Conservation (phyloP, 2,888 invertebrate species). For the Phytoseiulus persimilis region DNA sequence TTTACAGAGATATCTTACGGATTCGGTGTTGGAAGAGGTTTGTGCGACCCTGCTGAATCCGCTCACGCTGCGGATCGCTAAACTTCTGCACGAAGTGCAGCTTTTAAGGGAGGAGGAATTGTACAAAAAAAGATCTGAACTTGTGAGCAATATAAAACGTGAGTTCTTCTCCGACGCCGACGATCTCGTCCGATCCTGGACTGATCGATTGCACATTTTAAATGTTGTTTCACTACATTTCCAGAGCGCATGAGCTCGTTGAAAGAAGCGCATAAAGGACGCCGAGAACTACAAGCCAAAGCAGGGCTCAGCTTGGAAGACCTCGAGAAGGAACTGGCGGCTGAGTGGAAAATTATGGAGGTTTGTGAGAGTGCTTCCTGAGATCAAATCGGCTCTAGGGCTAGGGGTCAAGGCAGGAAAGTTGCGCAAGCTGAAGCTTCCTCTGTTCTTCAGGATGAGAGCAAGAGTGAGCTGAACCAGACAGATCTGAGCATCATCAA, state of each 20-base stretch:
- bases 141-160: conserved; percentile 17
- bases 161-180: neutral
- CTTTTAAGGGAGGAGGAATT: neutral
- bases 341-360: conserved; percentile 8
- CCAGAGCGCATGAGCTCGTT: neutral
- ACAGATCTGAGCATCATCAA: conserved; percentile 12
- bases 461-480: conserved; percentile 13
- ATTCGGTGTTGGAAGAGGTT: neutral
- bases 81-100: conserved; percentile 35
- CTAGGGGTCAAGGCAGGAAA: no score
- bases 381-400: neutral
- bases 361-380: neutral
- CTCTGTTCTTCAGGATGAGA: neutral
- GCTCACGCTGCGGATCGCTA: neutral
- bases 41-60: conserved; percentile 24
- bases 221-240: no score
- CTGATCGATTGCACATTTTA: no score
- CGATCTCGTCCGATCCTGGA: no score
- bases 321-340: conserved; percentile 17
- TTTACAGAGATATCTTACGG: conserved; percentile 5
- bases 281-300: conserved; percentile 17
- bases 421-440: neutral
- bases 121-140: conserved; percentile 17
- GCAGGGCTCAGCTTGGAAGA: conserved; percentile 29
- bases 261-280: neutral